These are phyloP conservation scores for Tipula unca DNA, from an alignment of 2,888 invertebrate genomes.

Conservation along the genomic window DNA sequence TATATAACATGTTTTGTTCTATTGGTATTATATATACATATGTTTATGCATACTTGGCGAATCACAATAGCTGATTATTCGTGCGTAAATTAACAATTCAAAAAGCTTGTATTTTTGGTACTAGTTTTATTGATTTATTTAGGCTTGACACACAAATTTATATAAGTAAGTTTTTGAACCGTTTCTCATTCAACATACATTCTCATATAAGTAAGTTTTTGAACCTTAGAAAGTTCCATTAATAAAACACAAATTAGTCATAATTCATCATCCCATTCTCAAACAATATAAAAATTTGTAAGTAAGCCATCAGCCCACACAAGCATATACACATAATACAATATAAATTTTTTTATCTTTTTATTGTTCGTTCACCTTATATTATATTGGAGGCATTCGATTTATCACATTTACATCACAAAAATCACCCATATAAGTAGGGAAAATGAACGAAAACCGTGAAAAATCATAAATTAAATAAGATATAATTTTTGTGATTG, in stretches of 20 bases:
- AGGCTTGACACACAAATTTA: no score
- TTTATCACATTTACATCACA: background rate
- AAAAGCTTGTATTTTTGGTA: no score
- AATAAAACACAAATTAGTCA: background rate
- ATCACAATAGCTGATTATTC: no score
- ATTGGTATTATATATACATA: no score
- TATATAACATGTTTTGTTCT: no score
- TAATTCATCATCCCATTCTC: background rate
- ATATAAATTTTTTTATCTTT: background rate
- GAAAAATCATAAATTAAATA: background rate
- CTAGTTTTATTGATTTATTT: no score
- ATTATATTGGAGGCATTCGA: background rate
- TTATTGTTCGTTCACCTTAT: background rate
- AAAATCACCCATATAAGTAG: background rate
- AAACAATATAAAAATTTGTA: background rate
- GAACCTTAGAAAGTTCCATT: background rate
- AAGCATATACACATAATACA: background rate
- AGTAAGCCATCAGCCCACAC: background rate
- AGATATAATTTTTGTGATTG: background rate
- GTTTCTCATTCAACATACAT: no score
- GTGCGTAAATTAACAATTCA: no score
- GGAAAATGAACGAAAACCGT: background rate
- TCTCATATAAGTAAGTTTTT: no score
- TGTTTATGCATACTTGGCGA: no score
- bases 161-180: no score